These are phyloP conservation scores for Gadus chalcogrammus DNA, from an alignment of 2,113 vertebrate species.

Conservation along the genomic window DNA sequence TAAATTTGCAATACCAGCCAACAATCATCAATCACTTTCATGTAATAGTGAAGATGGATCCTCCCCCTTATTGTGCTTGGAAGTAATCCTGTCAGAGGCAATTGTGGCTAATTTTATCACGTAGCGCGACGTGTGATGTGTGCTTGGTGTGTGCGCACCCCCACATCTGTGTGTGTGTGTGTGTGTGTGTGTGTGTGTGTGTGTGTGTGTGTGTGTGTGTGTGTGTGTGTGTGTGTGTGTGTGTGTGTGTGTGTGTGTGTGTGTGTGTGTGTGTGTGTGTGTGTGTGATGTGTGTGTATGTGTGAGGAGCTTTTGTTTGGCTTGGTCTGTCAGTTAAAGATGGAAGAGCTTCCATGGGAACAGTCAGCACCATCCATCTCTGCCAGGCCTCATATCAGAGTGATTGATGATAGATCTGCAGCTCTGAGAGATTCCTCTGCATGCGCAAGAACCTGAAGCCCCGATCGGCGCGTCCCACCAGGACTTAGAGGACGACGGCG, in stretches of 20 bases:
- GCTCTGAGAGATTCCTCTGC: slow-evolving; percentile 40
- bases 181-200: slow-evolving; percentile 28
- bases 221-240: slow-evolving; percentile 32
- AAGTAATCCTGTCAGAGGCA: slow-evolving; percentile 12
- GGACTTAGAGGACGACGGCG: too few relatives aligned
- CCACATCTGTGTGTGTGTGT: neutral
- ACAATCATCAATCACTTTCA: slow-evolving; percentile 13
- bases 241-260: slow-evolving; percentile 9
- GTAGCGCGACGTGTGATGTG: slow-evolving; percentile 16
- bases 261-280: slow-evolving; percentile 32
- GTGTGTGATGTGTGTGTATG: slow-evolving; percentile 16
- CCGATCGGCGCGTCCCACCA: too few relatives aligned
- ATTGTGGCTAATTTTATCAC: neutral
- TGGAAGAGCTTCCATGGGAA: slow-evolving; percentile 61
- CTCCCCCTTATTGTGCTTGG: neutral
- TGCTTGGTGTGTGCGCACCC: neutral
- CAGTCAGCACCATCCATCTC: slow-evolving; percentile 55
- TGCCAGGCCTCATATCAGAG: slow-evolving; percentile 54
- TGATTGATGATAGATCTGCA: slow-evolving; percentile 63
- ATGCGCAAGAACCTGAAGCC: slow-evolving; percentile 37
- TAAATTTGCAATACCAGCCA: slow-evolving; percentile 10
- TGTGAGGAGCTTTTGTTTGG: slow-evolving; percentile 24
- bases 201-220: slow-evolving; percentile 25
- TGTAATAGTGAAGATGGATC: neutral
- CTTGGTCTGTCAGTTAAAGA: slow-evolving; percentile 50